A percentile compares a stretch with the other conserved stretches of the same genome.
Evolutionary conservation across 2,797 vertebrate genomes (phyloP).

Genomic region (Xiphophorus birchmanni): DNA sequence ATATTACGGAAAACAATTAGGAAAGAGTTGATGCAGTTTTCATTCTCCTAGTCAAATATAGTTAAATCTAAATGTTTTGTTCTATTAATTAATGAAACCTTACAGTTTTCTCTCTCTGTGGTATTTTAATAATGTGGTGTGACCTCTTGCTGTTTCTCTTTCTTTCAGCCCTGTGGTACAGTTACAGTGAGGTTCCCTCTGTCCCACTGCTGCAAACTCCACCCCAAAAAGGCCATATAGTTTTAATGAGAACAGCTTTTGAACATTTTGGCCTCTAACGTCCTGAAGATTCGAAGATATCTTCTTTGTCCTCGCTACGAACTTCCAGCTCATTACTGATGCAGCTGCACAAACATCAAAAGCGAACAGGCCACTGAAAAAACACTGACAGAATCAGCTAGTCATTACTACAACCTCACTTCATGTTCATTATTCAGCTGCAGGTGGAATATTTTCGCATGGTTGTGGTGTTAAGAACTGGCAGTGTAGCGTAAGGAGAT

Average conservation of each 20-base stretch:
- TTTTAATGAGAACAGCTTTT: slow-evolving; percentile 31
- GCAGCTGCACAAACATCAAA: neutral
- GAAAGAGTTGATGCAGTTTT: neutral
- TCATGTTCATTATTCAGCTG: slow-evolving; percentile 33
- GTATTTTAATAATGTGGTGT: neutral
- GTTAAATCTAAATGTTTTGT: neutral
- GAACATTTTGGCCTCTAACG: slow-evolving; percentile 36
- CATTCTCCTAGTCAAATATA: too few species aligned
- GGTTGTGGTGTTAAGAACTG: neutral
- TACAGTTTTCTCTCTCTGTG: neutral
- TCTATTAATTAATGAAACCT: neutral
- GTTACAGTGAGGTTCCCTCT: slow-evolving; percentile 15
- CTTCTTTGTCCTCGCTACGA: slow-evolving; percentile 39
- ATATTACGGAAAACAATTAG: neutral
- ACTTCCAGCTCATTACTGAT: slow-evolving; percentile 26
- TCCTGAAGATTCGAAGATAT: slow-evolving; percentile 35
- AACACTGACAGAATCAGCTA: slow-evolving; percentile 13
- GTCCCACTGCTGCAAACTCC: slow-evolving; percentile 5
- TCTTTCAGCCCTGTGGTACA: neutral
- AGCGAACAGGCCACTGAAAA: neutral
- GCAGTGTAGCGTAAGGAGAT: neutral
- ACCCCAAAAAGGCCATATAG: neutral
- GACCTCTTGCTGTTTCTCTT: neutral
- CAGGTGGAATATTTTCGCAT: slow-evolving; percentile 4
- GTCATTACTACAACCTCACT: slow-evolving; percentile 30